Conservation (phyloP, 2,797 vertebrate species). For the Leptatherina wallacei region DNA sequence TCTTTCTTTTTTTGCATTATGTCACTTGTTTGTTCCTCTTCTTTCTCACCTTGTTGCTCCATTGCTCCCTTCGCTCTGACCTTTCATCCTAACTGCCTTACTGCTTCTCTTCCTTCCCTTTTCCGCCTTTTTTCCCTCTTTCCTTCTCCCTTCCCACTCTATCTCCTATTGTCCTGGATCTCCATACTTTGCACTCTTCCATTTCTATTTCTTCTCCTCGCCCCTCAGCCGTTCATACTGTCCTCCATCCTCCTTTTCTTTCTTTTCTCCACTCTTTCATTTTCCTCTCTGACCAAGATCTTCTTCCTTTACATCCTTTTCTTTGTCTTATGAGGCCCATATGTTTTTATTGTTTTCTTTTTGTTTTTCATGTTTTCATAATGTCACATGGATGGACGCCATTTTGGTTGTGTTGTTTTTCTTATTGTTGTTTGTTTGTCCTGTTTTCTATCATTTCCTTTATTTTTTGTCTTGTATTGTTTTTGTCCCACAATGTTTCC, state of each 20-base stretch:
- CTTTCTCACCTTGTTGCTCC: slow-evolving; percentile 14
- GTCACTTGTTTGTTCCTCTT: slow-evolving; percentile 71
- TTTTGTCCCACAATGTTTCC: slow-evolving; percentile 52
- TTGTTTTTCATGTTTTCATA: slow-evolving; percentile 60
- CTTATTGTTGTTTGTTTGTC: slow-evolving; percentile 76
- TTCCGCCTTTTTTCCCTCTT: slow-evolving; percentile 29
- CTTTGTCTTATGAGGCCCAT: slow-evolving; percentile 88
- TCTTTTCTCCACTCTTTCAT: slow-evolving; percentile 89
- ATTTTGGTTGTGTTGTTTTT: slow-evolving; percentile 82
- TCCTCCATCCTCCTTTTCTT: slow-evolving; percentile 88
- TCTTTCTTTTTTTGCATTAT: slow-evolving; percentile 65
- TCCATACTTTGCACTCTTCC: slow-evolving; percentile 17
- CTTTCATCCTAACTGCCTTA: slow-evolving; percentile 64
- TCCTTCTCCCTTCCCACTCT: slow-evolving; percentile 4
- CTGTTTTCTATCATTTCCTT: slow-evolving; percentile 53
- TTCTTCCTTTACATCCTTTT: slow-evolving; percentile 93
- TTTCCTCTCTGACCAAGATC: slow-evolving; percentile 87
- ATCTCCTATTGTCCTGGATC: neutral
- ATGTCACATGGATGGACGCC: slow-evolving; percentile 73
- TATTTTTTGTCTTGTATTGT: slow-evolving; percentile 27
- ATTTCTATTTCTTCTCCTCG: slow-evolving; percentile 30
- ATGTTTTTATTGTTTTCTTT: slow-evolving; percentile 57
- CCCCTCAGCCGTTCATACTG: slow-evolving; percentile 84
- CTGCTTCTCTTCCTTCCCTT: slow-evolving; percentile 55
- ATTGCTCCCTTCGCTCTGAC: slow-evolving; percentile 41